These are phyloP conservation scores for Poecilus cupreus DNA, from an alignment of 2,888 invertebrate species.

Conservation along the genomic window DNA sequence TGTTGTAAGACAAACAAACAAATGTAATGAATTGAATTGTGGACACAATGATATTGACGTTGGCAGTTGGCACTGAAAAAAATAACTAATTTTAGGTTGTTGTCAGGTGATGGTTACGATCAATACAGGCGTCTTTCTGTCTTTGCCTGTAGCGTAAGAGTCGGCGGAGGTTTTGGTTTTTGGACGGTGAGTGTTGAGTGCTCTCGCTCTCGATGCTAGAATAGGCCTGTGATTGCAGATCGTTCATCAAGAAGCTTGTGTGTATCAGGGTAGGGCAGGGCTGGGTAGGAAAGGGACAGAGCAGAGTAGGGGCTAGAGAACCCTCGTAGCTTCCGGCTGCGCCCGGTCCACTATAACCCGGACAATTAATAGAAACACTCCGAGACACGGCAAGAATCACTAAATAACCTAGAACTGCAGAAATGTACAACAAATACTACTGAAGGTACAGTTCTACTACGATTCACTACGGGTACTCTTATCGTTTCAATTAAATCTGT, in stretches of 20 bases:
- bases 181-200: conserved; percentile 47
- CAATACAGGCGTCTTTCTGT: conserved; percentile 16
- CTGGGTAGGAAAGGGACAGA: background rate
- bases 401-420: conserved; percentile 39
- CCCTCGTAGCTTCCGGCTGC: conserved; percentile 47
- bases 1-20: no score
- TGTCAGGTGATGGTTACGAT: conserved; percentile 3
- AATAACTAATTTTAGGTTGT: background rate
- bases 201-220: conserved; percentile 70
- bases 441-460: background rate
- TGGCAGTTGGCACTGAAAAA: background rate
- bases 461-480: background rate
- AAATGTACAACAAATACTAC: background rate
- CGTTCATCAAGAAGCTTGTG: conserved; percentile 70
- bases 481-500: background rate
- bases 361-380: conserved; percentile 59
- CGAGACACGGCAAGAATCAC: conserved; percentile 54
- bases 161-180: conserved; percentile 33
- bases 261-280: conserved; percentile 7
- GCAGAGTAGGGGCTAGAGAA: conserved; percentile 13
- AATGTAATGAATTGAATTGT: background rate
- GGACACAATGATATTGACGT: background rate
- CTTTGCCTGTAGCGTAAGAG: background rate
- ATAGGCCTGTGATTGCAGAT: conserved; percentile 72
- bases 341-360: conserved; percentile 57